Evolutionary conservation across 30 jellyfish, hydroid and myxozoan species (phyloP), one percentile per base, ranked within the genome.

Genomic region (Cassiopea andromeda): DNA sequence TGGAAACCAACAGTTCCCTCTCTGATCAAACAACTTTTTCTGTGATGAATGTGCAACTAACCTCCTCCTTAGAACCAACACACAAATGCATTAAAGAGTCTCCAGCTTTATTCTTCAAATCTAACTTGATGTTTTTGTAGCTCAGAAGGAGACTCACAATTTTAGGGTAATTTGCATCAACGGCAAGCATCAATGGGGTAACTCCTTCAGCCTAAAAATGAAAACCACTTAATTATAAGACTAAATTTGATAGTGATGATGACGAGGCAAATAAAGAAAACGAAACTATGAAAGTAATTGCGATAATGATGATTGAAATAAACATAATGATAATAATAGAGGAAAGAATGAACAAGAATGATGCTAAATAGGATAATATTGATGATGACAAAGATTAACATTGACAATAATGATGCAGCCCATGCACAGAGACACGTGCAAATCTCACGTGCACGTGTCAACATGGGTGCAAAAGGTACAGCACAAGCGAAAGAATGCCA

Each of bases 31-130:
- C 38, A 58, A 14, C 68, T 58, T 58, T 6, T 58, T 58, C 14
- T 58, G 14, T 58, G 73, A 64, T 4, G 5, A 64, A 64, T 5
- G 0, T 64, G 27, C 0, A 9, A 64, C 73, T 64, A 44, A 82
- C 90, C 66, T 70, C 83, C 2, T 70, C 90, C 17, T 48, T 17
- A 17, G 85, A 82, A 2, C 89, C 78, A 61, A 81, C 81, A 45
- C 90, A 90, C 45, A 48, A 46, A 48, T 90, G 97, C 70, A 83
- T 60, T 60, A 78, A 71, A 1, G 97, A 68, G 57, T 76, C 54
- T 10, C 92, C 92, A n/a, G 60, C 10, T 16, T 58, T 66, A 50
- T 54, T 59, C 66, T 69, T 71, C 8, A 44, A 60, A 38, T 82
- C 78, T 7, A 90, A 70, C 38, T 83, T 64, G 46, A 89, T 73